Conservation (phyloP, 2,888 invertebrate species). For the Thysanoteuthis rhombus region DNA sequence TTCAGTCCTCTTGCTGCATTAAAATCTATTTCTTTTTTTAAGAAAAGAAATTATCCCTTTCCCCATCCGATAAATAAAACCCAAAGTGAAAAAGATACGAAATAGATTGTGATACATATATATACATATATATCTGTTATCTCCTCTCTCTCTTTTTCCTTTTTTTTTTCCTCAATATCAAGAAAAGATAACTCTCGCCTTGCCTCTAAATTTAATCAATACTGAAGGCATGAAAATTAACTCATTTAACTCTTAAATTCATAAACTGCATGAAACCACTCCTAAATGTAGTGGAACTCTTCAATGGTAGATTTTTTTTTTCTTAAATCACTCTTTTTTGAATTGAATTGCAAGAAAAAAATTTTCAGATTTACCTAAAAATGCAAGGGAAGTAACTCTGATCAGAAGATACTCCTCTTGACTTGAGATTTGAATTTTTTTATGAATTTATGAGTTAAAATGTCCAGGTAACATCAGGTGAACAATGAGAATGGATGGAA, state of each 20-base stretch:
- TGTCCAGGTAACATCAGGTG: not conserved
- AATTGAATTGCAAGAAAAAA: too few relatives aligned
- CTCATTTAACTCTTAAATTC: too few relatives aligned
- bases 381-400: too few relatives aligned
- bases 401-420: too few relatives aligned
- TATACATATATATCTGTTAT: not conserved
- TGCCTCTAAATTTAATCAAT: not conserved
- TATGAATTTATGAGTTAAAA: too few relatives aligned
- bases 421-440: too few relatives aligned
- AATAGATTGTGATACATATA: conserved; percentile 12
- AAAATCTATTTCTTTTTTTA: not conserved
- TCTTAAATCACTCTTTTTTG: too few relatives aligned
- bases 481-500: too few relatives aligned
- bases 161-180: not conserved
- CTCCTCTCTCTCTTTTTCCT: not conserved
- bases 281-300: too few relatives aligned
- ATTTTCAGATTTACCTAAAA: too few relatives aligned
- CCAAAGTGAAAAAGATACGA: not conserved
- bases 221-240: not conserved
- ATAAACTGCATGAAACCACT: too few relatives aligned
- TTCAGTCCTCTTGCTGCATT: not conserved
- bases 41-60: not conserved
- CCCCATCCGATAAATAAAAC: not conserved
- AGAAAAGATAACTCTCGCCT: not conserved
- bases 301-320: too few relatives aligned